phyloP scores from a whole-genome alignment of 2,888 invertebrate genomes.

The Lasius fuliginosus region DNA sequence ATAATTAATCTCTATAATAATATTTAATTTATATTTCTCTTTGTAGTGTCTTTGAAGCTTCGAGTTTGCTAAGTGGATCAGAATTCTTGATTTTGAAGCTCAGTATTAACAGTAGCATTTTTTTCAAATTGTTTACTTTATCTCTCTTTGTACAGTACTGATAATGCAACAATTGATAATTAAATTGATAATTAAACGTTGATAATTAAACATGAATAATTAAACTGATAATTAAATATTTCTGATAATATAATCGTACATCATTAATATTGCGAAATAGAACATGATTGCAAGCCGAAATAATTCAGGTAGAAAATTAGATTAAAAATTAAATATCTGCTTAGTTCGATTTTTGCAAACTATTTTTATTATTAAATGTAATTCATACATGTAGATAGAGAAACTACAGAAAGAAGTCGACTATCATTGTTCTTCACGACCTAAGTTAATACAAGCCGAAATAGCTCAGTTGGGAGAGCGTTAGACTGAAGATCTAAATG shows the following conservation, averaged over 20 bases:
- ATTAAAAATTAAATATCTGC: not conserved
- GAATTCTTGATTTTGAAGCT: not conserved
- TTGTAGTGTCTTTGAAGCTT: not conserved
- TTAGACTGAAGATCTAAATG: constrained; percentile 73
- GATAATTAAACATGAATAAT: not conserved
- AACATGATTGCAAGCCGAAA: not conserved
- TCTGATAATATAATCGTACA: not conserved
- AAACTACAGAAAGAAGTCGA: not conserved
- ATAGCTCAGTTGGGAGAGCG: constrained; percentile 74
- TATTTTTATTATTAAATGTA: not conserved
- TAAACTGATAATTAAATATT: not conserved
- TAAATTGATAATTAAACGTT: not conserved
- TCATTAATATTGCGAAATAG: not conserved
- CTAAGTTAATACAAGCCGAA: constrained; percentile 55
- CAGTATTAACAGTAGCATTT: not conserved
- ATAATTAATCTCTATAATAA: not conserved
- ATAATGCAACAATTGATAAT: not conserved
- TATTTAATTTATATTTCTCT: not conserved
- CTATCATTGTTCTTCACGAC: not conserved
- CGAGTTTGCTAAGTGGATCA: not conserved
- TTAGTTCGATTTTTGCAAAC: not conserved
- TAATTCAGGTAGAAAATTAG: not conserved
- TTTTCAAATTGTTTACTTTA: not conserved
- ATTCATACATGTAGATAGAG: not conserved
- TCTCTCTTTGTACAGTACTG: not conserved